phyloP scores from a whole-genome alignment of 2,888 invertebrate species.

The Pollenia angustigena region DNA sequence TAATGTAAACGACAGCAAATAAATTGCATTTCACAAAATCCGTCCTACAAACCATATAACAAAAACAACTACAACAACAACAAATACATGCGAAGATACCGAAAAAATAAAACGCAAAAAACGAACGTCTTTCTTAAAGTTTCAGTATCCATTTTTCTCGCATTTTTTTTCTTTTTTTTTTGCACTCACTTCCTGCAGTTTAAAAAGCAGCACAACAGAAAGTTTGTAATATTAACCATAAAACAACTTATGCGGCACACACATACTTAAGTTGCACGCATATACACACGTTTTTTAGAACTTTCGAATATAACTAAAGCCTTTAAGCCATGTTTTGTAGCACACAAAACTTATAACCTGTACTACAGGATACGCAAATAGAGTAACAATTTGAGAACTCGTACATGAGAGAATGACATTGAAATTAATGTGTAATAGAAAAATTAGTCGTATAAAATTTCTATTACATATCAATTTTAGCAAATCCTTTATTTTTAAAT shows the following conservation, averaged over 20 bases:
- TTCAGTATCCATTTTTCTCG: neutral
- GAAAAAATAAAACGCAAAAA: constrained; percentile 13
- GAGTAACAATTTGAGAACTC: neutral
- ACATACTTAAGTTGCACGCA: neutral
- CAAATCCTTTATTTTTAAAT: no score
- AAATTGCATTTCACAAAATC: constrained; percentile 80
- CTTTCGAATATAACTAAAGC: constrained; percentile 2
- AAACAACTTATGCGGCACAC: neutral
- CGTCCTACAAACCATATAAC: constrained; percentile 55
- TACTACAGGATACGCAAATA: neutral
- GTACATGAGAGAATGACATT: no score
- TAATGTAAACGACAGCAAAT: constrained; percentile 82
- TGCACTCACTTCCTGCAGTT: constrained; percentile 1
- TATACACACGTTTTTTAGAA: neutral
- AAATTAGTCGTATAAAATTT: no score
- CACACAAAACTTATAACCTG: neutral
- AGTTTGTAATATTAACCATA: constrained; percentile 52
- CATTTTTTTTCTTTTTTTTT: neutral
- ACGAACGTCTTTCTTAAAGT: constrained; percentile 25
- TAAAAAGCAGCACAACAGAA: constrained; percentile 45
- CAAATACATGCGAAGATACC: constrained; percentile 16
- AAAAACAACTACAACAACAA: constrained; percentile 19
- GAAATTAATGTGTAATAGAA: no score
- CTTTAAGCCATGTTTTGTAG: constrained; percentile 2
- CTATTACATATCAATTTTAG: no score